A percentile compares a stretch with the other conserved stretches of the same genome.
phyloP scores from a whole-genome alignment of 1,140 invertebrate species.

The Lutraria rhynchaena region DNA sequence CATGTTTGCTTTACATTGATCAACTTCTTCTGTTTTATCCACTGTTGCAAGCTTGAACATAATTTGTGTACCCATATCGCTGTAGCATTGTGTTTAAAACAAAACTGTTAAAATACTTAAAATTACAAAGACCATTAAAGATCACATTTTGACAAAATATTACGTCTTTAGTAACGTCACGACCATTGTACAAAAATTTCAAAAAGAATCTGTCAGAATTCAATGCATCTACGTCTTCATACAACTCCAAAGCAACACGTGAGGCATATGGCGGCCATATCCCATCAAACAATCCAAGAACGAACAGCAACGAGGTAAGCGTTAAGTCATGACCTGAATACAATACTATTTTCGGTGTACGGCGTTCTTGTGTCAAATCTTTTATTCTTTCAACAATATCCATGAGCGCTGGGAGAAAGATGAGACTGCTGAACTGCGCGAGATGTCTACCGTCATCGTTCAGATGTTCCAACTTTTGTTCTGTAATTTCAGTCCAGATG shows the following conservation, averaged over 20 bases:
- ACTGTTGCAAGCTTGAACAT: slow-evolving; percentile 13
- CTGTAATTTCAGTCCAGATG: slow-evolving; percentile 77
- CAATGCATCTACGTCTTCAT: slow-evolving; percentile 71
- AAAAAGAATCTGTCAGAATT: slow-evolving; percentile 87
- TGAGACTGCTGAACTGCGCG: slow-evolving; percentile 69
- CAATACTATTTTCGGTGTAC: slow-evolving; percentile 90
- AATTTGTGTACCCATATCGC: slow-evolving; percentile 16
- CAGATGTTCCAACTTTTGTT: slow-evolving; percentile 69
- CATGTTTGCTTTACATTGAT: no score
- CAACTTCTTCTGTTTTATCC: no score
- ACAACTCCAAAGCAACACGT: slow-evolving; percentile 90
- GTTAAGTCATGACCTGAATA: slow-evolving; percentile 97
- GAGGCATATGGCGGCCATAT: slow-evolving; percentile 89
- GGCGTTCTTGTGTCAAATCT: slow-evolving; percentile 89
- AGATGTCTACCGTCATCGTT: slow-evolving; percentile 62
- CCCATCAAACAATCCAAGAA: slow-evolving; percentile 88
- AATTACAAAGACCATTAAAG: slow-evolving; percentile 72
- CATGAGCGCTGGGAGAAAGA: slow-evolving; percentile 80
- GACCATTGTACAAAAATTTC: slow-evolving; percentile 91
- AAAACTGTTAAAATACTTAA: slow-evolving; percentile 78
- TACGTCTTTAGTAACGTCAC: slow-evolving; percentile 91
- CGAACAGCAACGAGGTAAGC: slow-evolving; percentile 90
- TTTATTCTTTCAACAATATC: slow-evolving; percentile 86
- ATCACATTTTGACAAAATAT: slow-evolving; percentile 87
- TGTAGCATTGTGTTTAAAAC: slow-evolving; percentile 51